These are phyloP conservation scores for Paraescarpia echinospica DNA, from an alignment of 1,140 invertebrate species.

Conservation along the genomic window DNA sequence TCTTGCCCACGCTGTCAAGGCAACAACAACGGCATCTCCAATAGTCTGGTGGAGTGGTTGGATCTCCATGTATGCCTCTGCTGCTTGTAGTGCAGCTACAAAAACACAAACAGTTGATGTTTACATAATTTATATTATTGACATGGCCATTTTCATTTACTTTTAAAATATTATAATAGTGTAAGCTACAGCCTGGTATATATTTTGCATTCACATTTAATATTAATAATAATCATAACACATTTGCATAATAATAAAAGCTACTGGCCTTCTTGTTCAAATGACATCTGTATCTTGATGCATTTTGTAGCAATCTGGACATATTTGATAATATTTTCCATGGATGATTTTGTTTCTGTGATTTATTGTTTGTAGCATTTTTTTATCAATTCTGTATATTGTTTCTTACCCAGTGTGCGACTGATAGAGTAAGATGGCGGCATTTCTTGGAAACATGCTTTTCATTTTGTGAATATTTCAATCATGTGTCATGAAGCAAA, in stretches of 20 bases:
- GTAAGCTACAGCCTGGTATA: too few relatives aligned
- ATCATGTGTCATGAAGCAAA: too few relatives aligned
- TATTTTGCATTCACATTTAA: too few relatives aligned
- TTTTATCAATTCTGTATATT: too few relatives aligned
- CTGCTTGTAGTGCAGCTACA: slow-evolving; percentile 48
- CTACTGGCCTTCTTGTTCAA: too few relatives aligned
- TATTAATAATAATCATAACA: too few relatives aligned
- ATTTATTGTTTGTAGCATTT: neutral
- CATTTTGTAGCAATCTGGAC: neutral
- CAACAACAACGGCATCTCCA: slow-evolving; percentile 51
- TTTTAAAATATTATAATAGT: neutral
- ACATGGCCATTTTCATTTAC: neutral
- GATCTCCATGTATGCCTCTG: slow-evolving; percentile 50
- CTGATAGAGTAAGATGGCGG: too few relatives aligned
- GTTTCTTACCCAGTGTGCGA: too few relatives aligned
- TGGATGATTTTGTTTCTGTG: neutral
- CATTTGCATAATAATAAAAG: too few relatives aligned
- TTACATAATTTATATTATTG: neutral
- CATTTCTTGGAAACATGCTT: too few relatives aligned
- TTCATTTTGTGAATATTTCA: too few relatives aligned
- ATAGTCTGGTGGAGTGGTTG: slow-evolving; percentile 56
- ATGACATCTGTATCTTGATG: neutral
- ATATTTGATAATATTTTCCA: neutral
- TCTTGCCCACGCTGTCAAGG: slow-evolving; percentile 30
- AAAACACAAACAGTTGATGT: neutral